phyloP scores from a whole-genome alignment of 2,888 invertebrate species.

The Dilophus febrilis region DNA sequence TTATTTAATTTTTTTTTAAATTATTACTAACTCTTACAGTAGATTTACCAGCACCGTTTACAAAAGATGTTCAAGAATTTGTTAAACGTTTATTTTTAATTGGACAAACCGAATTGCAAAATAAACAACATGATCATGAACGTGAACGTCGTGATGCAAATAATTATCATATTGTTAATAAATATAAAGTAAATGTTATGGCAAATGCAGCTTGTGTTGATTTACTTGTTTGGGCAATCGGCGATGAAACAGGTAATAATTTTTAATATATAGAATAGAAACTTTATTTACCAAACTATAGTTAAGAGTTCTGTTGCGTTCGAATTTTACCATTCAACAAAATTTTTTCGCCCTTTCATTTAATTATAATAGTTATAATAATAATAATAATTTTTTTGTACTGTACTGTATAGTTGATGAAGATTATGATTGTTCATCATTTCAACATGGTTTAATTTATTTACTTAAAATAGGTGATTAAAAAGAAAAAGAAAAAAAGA shows the following conservation, averaged over 20 bases:
- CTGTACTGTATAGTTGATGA: slow-evolving; percentile 56
- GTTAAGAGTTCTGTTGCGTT: neutral
- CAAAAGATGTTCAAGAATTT: slow-evolving; percentile 84
- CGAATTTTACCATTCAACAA: too few species aligned
- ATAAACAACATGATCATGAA: slow-evolving; percentile 72
- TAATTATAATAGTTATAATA: neutral
- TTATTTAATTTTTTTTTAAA: neutral
- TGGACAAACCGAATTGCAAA: slow-evolving; percentile 84
- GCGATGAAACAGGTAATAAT: slow-evolving; percentile 90
- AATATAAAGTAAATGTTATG: slow-evolving; percentile 88
- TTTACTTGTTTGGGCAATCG: slow-evolving; percentile 92
- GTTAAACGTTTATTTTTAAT: slow-evolving; percentile 76
- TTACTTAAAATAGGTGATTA: slow-evolving; percentile 36
- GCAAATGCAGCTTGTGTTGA: slow-evolving; percentile 96
- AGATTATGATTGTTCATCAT: slow-evolving; percentile 53
- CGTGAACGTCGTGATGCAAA: slow-evolving; percentile 58
- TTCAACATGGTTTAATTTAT: slow-evolving; percentile 55
- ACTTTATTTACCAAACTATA: too few species aligned
- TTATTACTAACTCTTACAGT: neutral
- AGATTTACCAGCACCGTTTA: slow-evolving; percentile 77
- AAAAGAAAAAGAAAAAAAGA: too few species aligned
- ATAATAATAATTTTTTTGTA: slow-evolving; percentile 16
- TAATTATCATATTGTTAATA: slow-evolving; percentile 66
- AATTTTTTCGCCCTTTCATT: too few species aligned
- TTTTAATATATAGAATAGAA: too few species aligned